Evolutionary conservation across 2,113 vertebrate species (phyloP).

Genomic region (Verasper variegatus): DNA sequence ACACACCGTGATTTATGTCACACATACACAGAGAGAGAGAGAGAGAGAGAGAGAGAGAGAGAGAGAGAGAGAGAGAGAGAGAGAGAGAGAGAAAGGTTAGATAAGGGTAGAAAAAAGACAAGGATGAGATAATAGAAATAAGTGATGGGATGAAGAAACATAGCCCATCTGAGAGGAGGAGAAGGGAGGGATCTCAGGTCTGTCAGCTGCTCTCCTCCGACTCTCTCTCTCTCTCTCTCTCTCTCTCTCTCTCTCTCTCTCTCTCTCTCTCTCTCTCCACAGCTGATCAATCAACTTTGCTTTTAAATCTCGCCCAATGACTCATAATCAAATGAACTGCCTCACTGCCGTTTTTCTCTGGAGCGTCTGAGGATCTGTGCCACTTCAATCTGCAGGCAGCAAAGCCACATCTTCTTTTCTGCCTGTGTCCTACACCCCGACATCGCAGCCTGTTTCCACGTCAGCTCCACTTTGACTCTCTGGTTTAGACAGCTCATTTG

Average conservation of each 20-base stretch:
- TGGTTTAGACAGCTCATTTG: constrained; percentile 27
- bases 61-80: neutral
- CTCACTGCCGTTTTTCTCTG: constrained; percentile 1
- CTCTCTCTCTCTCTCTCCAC: constrained; percentile 45
- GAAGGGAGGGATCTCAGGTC: neutral
- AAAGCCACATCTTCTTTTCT: neutral
- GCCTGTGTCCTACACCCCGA: neutral
- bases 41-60: neutral
- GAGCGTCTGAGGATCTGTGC: neutral
- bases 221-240: constrained; percentile 61
- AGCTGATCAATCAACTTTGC: constrained; percentile 77
- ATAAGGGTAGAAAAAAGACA: neutral
- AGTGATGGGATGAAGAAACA: neutral
- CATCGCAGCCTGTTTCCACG: constrained; percentile 8
- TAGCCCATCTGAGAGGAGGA: neutral
- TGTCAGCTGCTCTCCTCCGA: constrained; percentile 12
- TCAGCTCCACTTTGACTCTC: constrained; percentile 16
- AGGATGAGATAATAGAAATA: constrained; percentile 5
- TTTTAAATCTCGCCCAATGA: constrained; percentile 80
- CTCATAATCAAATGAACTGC: constrained; percentile 76
- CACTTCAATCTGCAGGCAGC: constrained; percentile 11
- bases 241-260: constrained; percentile 50
- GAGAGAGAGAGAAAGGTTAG: neutral
- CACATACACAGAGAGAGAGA: neutral
- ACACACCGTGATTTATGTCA: constrained; percentile 35